Base-by-base conservation (phyloP, 2,888 invertebrate genomes). In the Boloria selene region DNA sequence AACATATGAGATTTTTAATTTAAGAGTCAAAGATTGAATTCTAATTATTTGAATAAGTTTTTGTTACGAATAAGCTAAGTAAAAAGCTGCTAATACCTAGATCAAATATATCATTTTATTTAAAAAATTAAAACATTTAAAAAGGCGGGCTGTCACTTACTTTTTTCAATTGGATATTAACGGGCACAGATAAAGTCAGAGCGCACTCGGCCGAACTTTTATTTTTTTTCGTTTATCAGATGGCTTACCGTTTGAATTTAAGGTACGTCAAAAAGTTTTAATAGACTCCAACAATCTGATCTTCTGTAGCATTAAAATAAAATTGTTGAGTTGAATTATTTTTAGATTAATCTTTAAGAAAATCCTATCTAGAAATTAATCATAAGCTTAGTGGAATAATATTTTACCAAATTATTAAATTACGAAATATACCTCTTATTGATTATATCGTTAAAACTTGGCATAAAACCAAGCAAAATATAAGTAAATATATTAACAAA, bases 121-220 rank as follows among this genome's bases (percentile, higher is more conserved):
- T 38, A 68, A 69, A 70, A 72, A 68, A 60, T 59, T 63, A 68
- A 62, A 64, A 63, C 61, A 68, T 65, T 68, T 67, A 70, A 69
- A 70, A 71, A 77, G 75, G 74, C 82, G 77, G 75, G 84, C 86
- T 77, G 83, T 79, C 84, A 84, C 79, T 87, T 86, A 85, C 84
- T 83, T 87, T 88, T 88, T 87, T 85, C 89, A 90, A 91, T 91
- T 90, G 90, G 83, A 90, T 87, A 89, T 92, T 92, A 90, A 88
- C 87, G 79, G 85, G 77, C 85, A 85, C 80, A 86, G 91, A 90
- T 91, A 91, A 90, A 85, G 89, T 85, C 90, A 83, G 81, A 84
- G 72, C 72, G 70, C 71, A 73, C 70, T 73, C 80, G 75, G 77
- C 74, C 74, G 77, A 79, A 81, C 78, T 81, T 82, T 84, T 79